Conservation (phyloP, 2,113 vertebrate genomes). For the Entomyzon cyanotis region DNA sequence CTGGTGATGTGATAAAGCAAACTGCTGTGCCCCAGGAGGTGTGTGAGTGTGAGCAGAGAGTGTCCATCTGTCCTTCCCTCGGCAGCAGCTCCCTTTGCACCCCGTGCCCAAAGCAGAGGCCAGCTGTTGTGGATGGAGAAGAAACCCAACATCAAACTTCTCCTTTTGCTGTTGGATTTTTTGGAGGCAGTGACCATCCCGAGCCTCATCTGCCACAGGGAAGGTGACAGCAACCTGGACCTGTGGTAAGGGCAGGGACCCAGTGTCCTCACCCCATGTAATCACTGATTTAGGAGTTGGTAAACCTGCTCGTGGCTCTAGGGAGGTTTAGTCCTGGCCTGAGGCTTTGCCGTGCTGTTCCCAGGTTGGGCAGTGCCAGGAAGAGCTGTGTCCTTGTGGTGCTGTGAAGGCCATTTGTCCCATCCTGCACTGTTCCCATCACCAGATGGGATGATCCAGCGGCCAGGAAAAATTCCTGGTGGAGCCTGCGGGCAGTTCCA, state of each 20-base stretch:
- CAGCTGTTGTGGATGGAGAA: fast-evolving
- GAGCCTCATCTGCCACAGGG: fast-evolving
- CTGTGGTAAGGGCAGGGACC: fast-evolving
- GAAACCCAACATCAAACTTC: background rate
- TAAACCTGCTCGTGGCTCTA: background rate
- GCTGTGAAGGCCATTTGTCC: background rate
- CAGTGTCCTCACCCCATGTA: fast-evolving
- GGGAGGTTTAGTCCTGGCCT: fast-evolving
- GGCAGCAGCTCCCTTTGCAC: background rate
- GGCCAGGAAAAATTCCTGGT: fast-evolving
- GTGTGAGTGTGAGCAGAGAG: fast-evolving
- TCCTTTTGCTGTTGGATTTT: background rate
- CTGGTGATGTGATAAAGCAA: background rate
- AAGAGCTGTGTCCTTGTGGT: fast-evolving
- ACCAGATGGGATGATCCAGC: background rate
- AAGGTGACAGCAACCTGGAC: background rate
- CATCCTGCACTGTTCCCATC: fast-evolving
- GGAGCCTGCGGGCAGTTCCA: background rate
- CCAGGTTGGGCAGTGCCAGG: background rate
- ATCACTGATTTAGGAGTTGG: background rate
- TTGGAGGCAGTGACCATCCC: fast-evolving
- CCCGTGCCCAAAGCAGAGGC: fast-evolving
- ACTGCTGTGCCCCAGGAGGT: fast-evolving
- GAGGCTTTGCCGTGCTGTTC: background rate
- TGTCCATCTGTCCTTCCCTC: fast-evolving